Base-by-base conservation (phyloP, 2,888 invertebrate genomes). In the Zygogramma bicolorata region DNA sequence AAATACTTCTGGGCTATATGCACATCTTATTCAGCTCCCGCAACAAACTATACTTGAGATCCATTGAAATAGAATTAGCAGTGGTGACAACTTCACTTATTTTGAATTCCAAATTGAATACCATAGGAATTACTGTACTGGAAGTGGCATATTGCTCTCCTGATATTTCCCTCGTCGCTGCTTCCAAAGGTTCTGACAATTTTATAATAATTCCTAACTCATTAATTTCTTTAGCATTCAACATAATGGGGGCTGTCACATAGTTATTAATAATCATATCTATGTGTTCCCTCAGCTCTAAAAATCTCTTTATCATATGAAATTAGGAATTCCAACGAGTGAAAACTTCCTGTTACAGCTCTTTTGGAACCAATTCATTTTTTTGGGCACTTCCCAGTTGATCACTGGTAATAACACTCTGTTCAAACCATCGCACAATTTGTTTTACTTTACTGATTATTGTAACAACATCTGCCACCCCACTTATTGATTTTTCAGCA, bases 141-240 rank as follows among this genome's bases (percentile, higher is more conserved):
- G 59, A 40, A 13, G 77, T 75, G 77, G 80, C 63, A 69, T 84
- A 84, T 71, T 82, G 82, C 75, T 84, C 81, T 3, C 82, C 82
- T 40, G 79, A 84, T 40, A 84, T 74, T 82, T 85, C 81, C 53
- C 81, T 83, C 10, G 84, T 84, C 8, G 82, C 83, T 59, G 77
- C 82, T 79, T 85, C 83, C 0, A 84, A 58, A 20, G 81, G 84
- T 4, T 72, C 75, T 63, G 84, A 53, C 57, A 85, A 31, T 66
- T 76, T 34, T 38, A 81, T 63, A 70, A 84, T 57, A 68, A 79
- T 80, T 70, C 79, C 65, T 53, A 80, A 10, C 63, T 79, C 76
- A 15, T 76, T 65, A 60, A 83, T 67, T 53, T 84, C 80, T 65
- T 63, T 63, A 67, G 74, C 83, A 78, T 73, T 81, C 18, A 84